Base-by-base conservation (phyloP, 1,140 invertebrate genomes). In the Anadara kagoshimensis region DNA sequence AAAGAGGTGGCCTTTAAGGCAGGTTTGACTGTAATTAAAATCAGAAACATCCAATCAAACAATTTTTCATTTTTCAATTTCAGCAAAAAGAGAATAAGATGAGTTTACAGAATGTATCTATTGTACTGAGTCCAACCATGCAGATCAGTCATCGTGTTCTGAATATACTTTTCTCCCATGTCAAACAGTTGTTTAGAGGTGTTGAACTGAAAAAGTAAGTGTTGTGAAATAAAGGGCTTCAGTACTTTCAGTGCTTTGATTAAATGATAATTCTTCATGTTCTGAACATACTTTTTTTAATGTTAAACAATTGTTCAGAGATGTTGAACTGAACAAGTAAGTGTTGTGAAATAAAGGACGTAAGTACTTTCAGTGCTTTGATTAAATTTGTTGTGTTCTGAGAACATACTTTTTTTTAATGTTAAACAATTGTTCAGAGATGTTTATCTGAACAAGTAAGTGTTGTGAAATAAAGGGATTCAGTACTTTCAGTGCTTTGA, bases 91-190 rank as follows among this genome's bases (percentile, higher is more conserved):
- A 92, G 51, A 98, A 97, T 83, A 97, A 97, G 90, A 95, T 97
- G 92, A 96, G 93, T 84, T 92, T 95, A 18, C 95, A 97, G 87
- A 95, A 94, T 68, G 92, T 98, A 67, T 94, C 94, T 7, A 94
- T 94, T 81, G 93, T 94, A 2, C 90, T 98, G 64, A 95, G 94
- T 84, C 95, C 96, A 5, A 94, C 95, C 18, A 91, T 98, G 75
- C 94, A 96, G 90, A 95, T 97, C 91, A 96, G 95, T 47, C 94
- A 95, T 76, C 92, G 95, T 77, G 90, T 98, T 4, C 90, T 98
- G 51, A 92, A 95, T 20, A 94, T 95, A 22, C 91, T 98, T 49
- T 91, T 98, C 69, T 93, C 92, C 59, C 94, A 96, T 83, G 93
- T 93, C 47, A 92, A 92, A 71, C 92, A 93, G 64, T 90, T 98